Base-by-base conservation (phyloP, 1,140 invertebrate genomes). In the Amphibalanus amphitrite region DNA sequence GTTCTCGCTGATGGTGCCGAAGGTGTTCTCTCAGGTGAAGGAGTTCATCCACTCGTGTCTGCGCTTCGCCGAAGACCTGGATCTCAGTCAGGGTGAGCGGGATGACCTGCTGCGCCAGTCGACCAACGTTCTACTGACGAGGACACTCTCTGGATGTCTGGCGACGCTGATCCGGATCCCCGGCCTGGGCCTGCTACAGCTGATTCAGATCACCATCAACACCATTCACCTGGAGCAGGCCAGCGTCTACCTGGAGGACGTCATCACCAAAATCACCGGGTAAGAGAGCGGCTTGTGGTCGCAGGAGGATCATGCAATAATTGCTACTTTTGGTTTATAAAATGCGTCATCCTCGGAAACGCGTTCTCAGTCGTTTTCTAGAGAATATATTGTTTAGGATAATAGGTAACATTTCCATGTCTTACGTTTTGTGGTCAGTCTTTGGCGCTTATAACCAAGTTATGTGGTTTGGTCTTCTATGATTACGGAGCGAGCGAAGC, bases 201-300 rank as follows among this genome's bases (percentile, higher is more conserved):
- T 95, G 0, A 90, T 93, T 68, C 93, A 98, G 85, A 97, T 98
- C 72, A 96, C 97, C 29, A 93, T 98, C 69, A 98, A 99, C 80
- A 98, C 95, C 3, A 91, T 95, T 75, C 97, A 98, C 81, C 82
- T 99, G 68, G 96, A 99, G 80, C 89, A 92, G 75, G 93, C 95
- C 0, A 96, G 94, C 30, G 86, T 88, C n/a, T 94, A 90, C 79
- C 82, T 99, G 4, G 96, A 99, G 81, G 89, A 97, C 77, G 98
- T 95, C 79, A 96, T 99, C 47, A 91, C 91, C 26, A 93, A 93
- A 79, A 92, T 98, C 74, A 97, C 93, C 29, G 92, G 92, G 85
- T 94, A 85, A 74, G 85, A n/a, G n/a, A n/a, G n/a, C n/a, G n/a
- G n/a, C n/a, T n/a, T n/a, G n/a, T n/a, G n/a, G n/a, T n/a, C n/a